Evolutionary conservation across 2,888 invertebrate genomes (phyloP), one percentile per base, ranked within the genome.

Genomic region (Limnephilus rhombicus): DNA sequence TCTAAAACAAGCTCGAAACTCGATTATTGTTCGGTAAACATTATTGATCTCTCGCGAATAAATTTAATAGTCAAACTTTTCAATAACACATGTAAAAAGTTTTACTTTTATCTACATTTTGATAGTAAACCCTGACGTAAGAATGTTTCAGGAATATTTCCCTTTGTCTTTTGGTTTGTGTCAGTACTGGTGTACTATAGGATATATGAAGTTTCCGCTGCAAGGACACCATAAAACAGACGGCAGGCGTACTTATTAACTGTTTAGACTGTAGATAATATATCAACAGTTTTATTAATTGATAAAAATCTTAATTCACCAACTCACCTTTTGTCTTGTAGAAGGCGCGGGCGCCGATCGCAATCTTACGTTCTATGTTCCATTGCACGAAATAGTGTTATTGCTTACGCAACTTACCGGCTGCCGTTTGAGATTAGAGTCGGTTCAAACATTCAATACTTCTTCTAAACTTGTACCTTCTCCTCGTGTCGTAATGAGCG

Each of bases 291-390:
- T 68, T 81, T 90, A 85, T 91, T 91, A 87, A 91, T 91, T 88
- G 91, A 91, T 88, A 88, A 88, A 88, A 91, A 91, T 89, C 89
- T 91, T 85, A 89, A 89, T 91, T 83, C 89, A 29, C 45, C 68
- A 89, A 29, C 83, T 91, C 89, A 91, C 91, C 91, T 91, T 91
- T 89, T 91, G 89, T 91, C 83, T 91, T 83, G 45, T 34, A 80
- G 53, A 24, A 85, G 68, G 83, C 88, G 88, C 87, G 45, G 80
- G 82, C 80, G 49, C 37, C 53, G 91, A 91, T 91, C 49, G 82
- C 81, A 86, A 91, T 91, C 91, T 87, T 34, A n/a, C 24, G 37
- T 88, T 80, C 68, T 89, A 82, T 45, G 81, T 88, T 80, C 68
- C 89, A 82, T 91, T 91, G 88, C 91, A 68, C 89, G 83, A 85